Evolutionary conservation across 2,888 invertebrate genomes (phyloP).

Genomic region (Caradrina kadenii): DNA sequence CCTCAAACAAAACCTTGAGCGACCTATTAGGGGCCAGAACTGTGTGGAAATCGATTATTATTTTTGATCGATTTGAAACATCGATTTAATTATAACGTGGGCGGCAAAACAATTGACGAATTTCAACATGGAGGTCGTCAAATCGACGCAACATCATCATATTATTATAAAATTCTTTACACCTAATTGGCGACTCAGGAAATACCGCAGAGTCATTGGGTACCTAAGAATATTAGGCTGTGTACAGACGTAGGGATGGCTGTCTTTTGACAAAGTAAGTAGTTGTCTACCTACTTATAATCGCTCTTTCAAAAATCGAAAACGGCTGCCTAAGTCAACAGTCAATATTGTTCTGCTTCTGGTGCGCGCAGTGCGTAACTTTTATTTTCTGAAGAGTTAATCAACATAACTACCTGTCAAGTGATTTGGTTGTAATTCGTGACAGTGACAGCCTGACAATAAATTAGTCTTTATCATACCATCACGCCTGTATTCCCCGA

Average conservation of each 20-base stretch:
- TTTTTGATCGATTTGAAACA: slow-evolving; percentile 31
- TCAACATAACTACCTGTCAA: too few relatives aligned
- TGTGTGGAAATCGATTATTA: slow-evolving; percentile 44
- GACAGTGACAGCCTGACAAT: neutral
- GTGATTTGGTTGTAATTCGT: neutral
- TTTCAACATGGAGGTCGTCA: slow-evolving; percentile 47
- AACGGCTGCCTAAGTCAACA: too few relatives aligned
- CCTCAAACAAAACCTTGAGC: slow-evolving; percentile 20
- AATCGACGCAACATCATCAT: slow-evolving; percentile 14
- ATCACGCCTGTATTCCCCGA: too few relatives aligned
- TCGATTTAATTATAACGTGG: slow-evolving; percentile 41
- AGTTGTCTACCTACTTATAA: neutral
- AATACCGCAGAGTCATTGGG: slow-evolving; percentile 35
- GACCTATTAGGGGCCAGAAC: slow-evolving; percentile 20
- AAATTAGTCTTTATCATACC: neutral
- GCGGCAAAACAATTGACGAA: slow-evolving; percentile 52
- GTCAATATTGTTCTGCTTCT: too few relatives aligned
- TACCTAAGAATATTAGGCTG: slow-evolving; percentile 12
- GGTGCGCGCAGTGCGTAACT: too few relatives aligned
- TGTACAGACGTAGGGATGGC: neutral
- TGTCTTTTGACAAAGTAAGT: neutral
- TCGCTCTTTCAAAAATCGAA: neutral
- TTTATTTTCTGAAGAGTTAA: too few relatives aligned
- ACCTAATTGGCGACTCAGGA: slow-evolving; percentile 48
- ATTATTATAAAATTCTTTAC: slow-evolving; percentile 37